Evolutionary conservation across 1,140 invertebrate species (phyloP).

Genomic region (Anastrepha obliqua): DNA sequence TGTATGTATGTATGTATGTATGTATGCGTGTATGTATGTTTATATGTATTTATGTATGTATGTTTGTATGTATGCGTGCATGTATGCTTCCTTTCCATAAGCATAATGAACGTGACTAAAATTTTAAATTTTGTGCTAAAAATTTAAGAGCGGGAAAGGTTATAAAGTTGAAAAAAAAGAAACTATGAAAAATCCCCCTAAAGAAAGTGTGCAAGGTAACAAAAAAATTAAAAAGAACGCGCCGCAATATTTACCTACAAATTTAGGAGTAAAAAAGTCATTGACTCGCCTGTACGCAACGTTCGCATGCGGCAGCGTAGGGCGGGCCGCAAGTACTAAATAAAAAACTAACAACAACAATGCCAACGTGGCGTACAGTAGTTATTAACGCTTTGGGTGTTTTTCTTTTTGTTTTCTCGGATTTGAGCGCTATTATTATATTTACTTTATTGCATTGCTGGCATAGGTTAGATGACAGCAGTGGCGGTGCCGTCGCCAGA

Average conservation of each 20-base stretch:
- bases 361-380: not conserved
- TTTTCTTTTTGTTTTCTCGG: no score
- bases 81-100: not conserved
- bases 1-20: no score
- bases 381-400: not conserved
- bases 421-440: no score
- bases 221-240: no score
- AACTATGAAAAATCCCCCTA: not conserved
- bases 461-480: no score
- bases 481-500: no score
- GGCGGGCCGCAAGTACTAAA: not conserved
- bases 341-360: not conserved
- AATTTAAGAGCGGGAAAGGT: not conserved
- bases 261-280: not conserved
- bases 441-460: not conserved
- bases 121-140: conserved; percentile 32
- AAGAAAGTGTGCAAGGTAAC: not conserved
- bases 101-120: conserved; percentile 21
- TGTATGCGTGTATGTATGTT: no score
- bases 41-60: no score
- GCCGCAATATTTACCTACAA: no score
- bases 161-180: conserved; percentile 12
- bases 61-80: not conserved
- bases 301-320: not conserved
- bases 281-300: not conserved